Evolutionary conservation across 1,140 invertebrate species (phyloP).

Genomic region (Drosophila grimshawi): DNA sequence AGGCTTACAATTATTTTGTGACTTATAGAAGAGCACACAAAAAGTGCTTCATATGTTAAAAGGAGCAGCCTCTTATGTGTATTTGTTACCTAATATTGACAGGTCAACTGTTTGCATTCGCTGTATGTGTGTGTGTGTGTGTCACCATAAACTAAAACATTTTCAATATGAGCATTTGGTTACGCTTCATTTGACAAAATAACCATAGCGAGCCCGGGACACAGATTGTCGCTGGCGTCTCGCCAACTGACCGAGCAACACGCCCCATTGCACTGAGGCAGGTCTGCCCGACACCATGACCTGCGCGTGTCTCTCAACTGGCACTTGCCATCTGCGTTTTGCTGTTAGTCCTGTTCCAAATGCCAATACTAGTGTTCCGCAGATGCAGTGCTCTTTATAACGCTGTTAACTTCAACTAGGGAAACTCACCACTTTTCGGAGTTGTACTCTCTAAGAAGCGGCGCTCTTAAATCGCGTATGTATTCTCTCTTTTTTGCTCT

Average conservation of each 20-base stretch:
- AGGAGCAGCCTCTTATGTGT: conserved; percentile 13
- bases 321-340: background rate
- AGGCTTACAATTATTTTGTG: too few relatives aligned
- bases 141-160: conserved; percentile 73
- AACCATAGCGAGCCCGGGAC: conserved; percentile 52
- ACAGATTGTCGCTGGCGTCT: conserved; percentile 43
- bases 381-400: conserved; percentile 38
- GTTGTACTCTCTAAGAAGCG: conserved; percentile 46
- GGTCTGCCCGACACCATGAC: conserved; percentile 46
- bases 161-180: conserved; percentile 77
- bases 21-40: too few relatives aligned
- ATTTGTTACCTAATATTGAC: conserved; percentile 60
- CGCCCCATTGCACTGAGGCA: conserved; percentile 21
- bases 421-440: conserved; percentile 75
- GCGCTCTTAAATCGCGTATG: conserved; percentile 51
- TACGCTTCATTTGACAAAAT: too few relatives aligned
- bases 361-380: conserved; percentile 12
- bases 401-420: conserved; percentile 51
- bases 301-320: conserved; percentile 22
- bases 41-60: too few relatives aligned
- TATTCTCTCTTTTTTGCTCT: background rate
- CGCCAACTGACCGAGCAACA: conserved; percentile 22
- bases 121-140: conserved; percentile 30
- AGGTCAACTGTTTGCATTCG: conserved; percentile 62
- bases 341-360: conserved; percentile 24